Percentiles rank a stretch among this genome's conserved stretches.
phyloP scores from a whole-genome alignment of 2,113 vertebrate species.

The Australoheros scitulus region DNA sequence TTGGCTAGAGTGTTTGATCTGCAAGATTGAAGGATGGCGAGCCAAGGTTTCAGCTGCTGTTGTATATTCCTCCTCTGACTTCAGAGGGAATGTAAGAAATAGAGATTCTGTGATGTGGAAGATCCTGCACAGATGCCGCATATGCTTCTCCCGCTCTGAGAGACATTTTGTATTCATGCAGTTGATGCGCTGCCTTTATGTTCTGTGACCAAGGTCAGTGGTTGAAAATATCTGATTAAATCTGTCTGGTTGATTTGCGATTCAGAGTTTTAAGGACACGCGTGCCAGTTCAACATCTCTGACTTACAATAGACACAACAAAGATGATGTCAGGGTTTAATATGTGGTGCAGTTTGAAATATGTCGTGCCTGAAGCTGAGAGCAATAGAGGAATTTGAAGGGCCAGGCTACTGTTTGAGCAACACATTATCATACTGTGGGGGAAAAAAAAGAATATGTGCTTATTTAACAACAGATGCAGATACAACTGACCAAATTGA shows the following conservation, averaged over 20 bases:
- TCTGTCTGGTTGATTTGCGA: conserved; percentile 33
- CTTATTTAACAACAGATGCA: neutral
- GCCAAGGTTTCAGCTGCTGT: conserved; percentile 44
- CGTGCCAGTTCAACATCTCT: conserved; percentile 2
- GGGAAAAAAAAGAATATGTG: neutral
- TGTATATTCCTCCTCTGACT: conserved; percentile 45
- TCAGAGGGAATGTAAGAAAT: conserved; percentile 50
- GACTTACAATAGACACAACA: conserved; percentile 27
- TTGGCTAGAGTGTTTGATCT: conserved; percentile 52
- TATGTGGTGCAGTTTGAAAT: neutral
- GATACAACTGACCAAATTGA: neutral
- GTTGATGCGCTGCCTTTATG: conserved; percentile 35
- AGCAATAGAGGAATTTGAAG: neutral
- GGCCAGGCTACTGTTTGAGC: neutral
- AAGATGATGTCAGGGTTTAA: conserved; percentile 40
- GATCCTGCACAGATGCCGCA: conserved; percentile 35
- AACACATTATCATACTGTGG: neutral
- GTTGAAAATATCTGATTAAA: conserved; percentile 53
- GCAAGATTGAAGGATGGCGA: conserved; percentile 28
- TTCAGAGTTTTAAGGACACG: conserved; percentile 32
- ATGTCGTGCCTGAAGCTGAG: neutral
- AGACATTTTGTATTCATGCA: conserved; percentile 47
- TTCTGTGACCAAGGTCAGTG: conserved; percentile 58
- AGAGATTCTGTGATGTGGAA: conserved; percentile 38
- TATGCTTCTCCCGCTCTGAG: conserved; percentile 19